Conservation (phyloP, 1,140 invertebrate genomes). For the Nasonia giraulti region DNA sequence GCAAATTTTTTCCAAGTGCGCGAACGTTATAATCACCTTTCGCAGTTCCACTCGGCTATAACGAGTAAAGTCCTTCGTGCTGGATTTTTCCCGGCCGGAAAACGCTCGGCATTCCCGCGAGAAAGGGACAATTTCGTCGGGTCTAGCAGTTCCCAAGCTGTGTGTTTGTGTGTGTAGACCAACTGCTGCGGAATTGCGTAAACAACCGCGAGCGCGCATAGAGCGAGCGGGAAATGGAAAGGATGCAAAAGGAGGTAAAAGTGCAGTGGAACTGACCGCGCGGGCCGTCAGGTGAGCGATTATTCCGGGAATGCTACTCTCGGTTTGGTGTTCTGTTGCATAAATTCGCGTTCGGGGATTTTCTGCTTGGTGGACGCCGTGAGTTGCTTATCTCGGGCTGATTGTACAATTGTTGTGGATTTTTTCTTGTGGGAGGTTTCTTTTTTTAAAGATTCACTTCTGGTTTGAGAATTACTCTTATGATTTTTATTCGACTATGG, state of each 20-base stretch:
- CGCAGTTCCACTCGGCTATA: neutral
- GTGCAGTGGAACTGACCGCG: neutral
- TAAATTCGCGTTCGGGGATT: neutral
- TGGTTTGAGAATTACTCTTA: too few species aligned
- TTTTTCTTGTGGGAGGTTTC: too few species aligned
- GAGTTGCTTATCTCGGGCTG: too few species aligned
- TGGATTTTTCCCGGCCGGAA: neutral
- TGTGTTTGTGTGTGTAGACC: neutral
- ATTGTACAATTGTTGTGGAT: neutral
- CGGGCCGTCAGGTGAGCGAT: neutral
- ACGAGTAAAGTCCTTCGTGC: neutral
- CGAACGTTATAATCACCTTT: neutral
- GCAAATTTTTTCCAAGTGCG: neutral
- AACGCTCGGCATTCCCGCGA: neutral
- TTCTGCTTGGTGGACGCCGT: neutral
- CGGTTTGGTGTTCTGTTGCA: neutral
- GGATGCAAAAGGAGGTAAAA: constrained; percentile 14
- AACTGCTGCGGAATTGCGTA: neutral
- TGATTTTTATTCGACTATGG: too few species aligned
- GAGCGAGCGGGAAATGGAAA: constrained; percentile 2
- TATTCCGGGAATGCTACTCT: constrained; percentile 1
- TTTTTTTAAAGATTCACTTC: too few species aligned
- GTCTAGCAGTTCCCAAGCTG: neutral
- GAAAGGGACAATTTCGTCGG: neutral
- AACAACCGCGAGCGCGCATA: neutral